Conservation (phyloP, 2,113 vertebrate species). For the Oenanthe oenanthe region DNA sequence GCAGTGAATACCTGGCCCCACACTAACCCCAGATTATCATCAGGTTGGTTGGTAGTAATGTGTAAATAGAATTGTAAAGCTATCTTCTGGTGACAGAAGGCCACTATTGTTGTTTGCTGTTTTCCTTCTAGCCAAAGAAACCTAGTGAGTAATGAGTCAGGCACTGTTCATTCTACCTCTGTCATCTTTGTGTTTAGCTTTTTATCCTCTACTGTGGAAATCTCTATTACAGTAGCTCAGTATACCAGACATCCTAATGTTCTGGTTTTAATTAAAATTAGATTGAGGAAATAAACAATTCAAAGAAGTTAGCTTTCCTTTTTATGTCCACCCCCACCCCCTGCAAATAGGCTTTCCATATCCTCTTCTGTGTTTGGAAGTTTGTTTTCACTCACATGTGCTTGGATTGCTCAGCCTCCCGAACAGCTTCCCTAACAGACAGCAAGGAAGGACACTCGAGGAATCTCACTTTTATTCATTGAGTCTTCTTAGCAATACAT, state of each 20-base stretch:
- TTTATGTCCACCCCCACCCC: not conserved
- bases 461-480: not conserved
- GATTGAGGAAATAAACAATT: conserved; percentile 54
- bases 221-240: conserved; percentile 28
- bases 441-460: not conserved
- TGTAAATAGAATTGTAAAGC: conserved; percentile 28
- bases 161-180: not conserved
- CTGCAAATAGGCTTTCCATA: not conserved
- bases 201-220: conserved; percentile 39
- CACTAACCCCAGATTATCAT: conserved; percentile 24
- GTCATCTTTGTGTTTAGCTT: not conserved
- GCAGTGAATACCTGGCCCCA: conserved; percentile 22
- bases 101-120: not conserved
- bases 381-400: not conserved
- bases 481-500: not conserved
- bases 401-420: not conserved
- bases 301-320: conserved; percentile 26
- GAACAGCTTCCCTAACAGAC: not conserved
- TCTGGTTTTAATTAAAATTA: conserved; percentile 58
- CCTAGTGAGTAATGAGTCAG: not conserved
- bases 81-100: conserved; percentile 6
- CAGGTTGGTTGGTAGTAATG: conserved; percentile 35
- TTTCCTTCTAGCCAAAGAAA: not conserved
- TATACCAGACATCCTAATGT: conserved; percentile 31
- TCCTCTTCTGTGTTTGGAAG: not conserved